These are phyloP conservation scores for Phyllotreta striolata DNA, from an alignment of 2,888 invertebrate genomes.

Conservation along the genomic window DNA sequence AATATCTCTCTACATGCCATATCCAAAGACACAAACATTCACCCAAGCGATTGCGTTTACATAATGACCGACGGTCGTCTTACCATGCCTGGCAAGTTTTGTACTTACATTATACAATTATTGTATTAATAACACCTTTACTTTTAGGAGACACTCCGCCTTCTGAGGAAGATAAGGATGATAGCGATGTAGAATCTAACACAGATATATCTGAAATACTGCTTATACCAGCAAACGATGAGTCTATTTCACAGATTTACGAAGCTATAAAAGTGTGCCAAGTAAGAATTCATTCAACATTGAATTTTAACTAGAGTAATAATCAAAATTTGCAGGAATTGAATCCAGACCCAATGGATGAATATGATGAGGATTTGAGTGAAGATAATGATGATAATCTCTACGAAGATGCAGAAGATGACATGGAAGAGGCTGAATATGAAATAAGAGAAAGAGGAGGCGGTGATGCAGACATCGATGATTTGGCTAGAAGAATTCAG, in stretches of 20 bases:
- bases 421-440: slow-evolving; percentile 59
- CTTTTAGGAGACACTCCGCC: slow-evolving; percentile 37
- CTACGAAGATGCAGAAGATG: slow-evolving; percentile 58
- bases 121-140: neutral
- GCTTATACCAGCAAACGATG: slow-evolving; percentile 71
- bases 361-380: slow-evolving; percentile 59
- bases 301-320: slow-evolving; percentile 5
- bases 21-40: slow-evolving; percentile 69
- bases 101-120: neutral
- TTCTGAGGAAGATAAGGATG: slow-evolving; percentile 47
- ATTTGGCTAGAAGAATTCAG: slow-evolving; percentile 57
- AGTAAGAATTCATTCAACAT: slow-evolving; percentile 51
- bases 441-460: slow-evolving; percentile 62
- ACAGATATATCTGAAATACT: slow-evolving; percentile 74
- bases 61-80: slow-evolving; percentile 73
- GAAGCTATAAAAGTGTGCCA: slow-evolving; percentile 80
- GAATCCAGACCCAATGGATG: slow-evolving; percentile 80
- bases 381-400: slow-evolving; percentile 63
- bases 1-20: slow-evolving; percentile 77
- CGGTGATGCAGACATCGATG: slow-evolving; percentile 55
- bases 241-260: slow-evolving; percentile 73
- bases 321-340: slow-evolving; percentile 60
- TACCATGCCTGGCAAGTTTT: slow-evolving; percentile 62
- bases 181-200: slow-evolving; percentile 63
- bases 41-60: slow-evolving; percentile 73